Conservation (phyloP, 2,888 invertebrate species). For the Rugalucina vietnamica region DNA sequence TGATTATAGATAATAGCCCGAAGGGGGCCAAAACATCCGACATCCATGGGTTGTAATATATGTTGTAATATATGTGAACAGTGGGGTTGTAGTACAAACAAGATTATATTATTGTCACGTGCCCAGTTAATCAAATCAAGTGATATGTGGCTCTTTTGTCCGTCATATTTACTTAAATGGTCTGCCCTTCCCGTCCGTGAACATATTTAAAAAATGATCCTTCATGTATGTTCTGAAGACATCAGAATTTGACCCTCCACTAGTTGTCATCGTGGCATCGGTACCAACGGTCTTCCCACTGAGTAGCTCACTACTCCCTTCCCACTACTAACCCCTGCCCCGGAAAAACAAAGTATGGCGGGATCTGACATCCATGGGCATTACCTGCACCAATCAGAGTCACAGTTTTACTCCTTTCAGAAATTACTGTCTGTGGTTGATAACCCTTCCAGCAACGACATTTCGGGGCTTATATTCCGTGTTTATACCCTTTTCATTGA, state of each 20-base stretch:
- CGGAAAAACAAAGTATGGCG: constrained; percentile 43
- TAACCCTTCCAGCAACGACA: constrained; percentile 17
- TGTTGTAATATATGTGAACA: constrained; percentile 27
- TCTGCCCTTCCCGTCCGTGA: background rate
- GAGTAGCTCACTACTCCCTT: constrained; percentile 12
- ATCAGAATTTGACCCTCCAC: constrained; percentile 41
- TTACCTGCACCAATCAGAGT: constrained; percentile 42
- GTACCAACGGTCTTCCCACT: constrained; percentile 21
- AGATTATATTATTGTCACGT: constrained; percentile 22
- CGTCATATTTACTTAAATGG: constrained; percentile 32
- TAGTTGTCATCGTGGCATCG: background rate
- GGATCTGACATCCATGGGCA: constrained; percentile 30
- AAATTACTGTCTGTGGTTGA: background rate
- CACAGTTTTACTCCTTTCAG: constrained; percentile 18
- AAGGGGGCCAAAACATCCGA: background rate
- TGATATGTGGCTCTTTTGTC: constrained; percentile 18
- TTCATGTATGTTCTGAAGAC: constrained; percentile 31
- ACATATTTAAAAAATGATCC: constrained; percentile 33
- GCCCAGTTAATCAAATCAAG: constrained; percentile 38
- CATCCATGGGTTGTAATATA: too few species aligned
- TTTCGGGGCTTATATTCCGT: constrained; percentile 27
- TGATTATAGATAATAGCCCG: background rate
- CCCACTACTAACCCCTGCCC: constrained; percentile 28
- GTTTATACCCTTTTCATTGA: constrained; percentile 48
- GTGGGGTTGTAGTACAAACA: constrained; percentile 28